Percentiles rank a stretch among this genome's conserved stretches.
These are phyloP conservation scores for Cebus imitator DNA, from an alignment of 2,113 vertebrate genomes.

Conservation along the genomic window DNA sequence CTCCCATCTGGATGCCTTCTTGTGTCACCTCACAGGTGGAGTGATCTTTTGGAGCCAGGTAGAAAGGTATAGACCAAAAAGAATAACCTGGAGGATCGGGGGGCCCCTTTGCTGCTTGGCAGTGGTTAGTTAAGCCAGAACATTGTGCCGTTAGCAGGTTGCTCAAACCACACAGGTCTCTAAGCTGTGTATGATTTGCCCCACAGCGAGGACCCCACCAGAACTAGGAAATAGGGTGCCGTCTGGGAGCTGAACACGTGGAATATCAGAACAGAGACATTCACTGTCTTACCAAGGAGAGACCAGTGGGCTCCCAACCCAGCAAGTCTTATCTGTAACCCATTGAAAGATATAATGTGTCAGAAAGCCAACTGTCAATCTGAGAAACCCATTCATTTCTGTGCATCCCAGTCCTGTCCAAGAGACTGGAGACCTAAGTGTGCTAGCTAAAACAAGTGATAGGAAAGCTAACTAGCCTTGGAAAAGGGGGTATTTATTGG, in stretches of 20 bases:
- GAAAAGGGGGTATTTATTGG: not conserved
- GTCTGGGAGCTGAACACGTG: not conserved
- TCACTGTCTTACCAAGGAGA: not conserved
- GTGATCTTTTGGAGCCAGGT: not conserved
- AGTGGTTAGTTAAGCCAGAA: not conserved
- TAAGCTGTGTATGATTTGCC: accelerated
- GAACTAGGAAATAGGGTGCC: accelerated
- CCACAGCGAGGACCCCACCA: not conserved
- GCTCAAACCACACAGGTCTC: not conserved
- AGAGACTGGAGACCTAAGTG: not conserved
- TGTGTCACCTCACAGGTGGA: accelerated
- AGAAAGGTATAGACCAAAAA: not conserved
- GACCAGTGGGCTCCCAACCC: not conserved
- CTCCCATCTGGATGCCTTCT: not conserved
- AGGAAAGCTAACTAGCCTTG: not conserved
- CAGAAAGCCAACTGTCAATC: not conserved
- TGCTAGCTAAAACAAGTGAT: not conserved
- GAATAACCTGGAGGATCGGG: not conserved
- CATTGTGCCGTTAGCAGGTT: not conserved
- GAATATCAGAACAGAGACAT: not conserved
- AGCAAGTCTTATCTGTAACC: not conserved
- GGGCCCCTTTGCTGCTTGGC: not conserved
- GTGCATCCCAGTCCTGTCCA: not conserved
- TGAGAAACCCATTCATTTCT: not conserved
- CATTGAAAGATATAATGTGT: not conserved